A percentile compares a stretch with the other conserved stretches of the same genome.
phyloP scores from a whole-genome alignment of 2,113 vertebrate species.

The Oryzias woworae region DNA sequence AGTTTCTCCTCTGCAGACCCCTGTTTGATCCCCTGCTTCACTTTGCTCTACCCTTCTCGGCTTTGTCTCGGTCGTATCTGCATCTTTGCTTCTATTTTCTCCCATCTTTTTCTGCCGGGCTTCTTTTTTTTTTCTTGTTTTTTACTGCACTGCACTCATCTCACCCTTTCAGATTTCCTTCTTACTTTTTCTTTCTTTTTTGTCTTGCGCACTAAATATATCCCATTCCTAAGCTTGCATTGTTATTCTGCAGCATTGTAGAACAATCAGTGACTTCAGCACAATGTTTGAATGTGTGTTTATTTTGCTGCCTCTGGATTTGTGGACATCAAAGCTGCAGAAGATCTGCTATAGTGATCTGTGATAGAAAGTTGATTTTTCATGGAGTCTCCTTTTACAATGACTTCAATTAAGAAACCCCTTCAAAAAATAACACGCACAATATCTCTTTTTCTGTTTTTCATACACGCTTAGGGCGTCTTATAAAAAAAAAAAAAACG shows the following conservation, averaged over 20 bases:
- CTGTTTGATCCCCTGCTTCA: neutral
- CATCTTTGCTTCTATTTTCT: slow-evolving; percentile 11
- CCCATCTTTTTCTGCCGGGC: slow-evolving; percentile 6
- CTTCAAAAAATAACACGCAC: neutral
- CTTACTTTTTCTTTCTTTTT: slow-evolving; percentile 1
- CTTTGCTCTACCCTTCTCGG: neutral
- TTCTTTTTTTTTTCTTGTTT: neutral
- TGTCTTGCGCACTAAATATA: slow-evolving; percentile 40
- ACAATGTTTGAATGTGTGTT: slow-evolving; percentile 5
- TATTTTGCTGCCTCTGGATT: slow-evolving; percentile 3
- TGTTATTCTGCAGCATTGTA: slow-evolving; percentile 40
- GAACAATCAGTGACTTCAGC: slow-evolving; percentile 18
- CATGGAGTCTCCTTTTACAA: slow-evolving; percentile 22
- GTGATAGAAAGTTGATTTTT: slow-evolving; percentile 45
- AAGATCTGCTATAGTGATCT: slow-evolving; percentile 35
- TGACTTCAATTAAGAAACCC: slow-evolving; percentile 42
- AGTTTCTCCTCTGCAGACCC: slow-evolving; percentile 63
- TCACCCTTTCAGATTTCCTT: slow-evolving; percentile 7
- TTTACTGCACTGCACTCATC: slow-evolving; percentile 1
- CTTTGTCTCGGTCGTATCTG: neutral
- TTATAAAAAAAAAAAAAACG: neutral
- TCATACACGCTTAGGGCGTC: neutral
- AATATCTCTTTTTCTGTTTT: neutral
- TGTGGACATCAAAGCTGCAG: slow-evolving; percentile 18
- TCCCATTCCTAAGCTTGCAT: slow-evolving; percentile 34